Conservation (phyloP, 2,888 invertebrate genomes). For the Heteromyza rotundicornis region DNA sequence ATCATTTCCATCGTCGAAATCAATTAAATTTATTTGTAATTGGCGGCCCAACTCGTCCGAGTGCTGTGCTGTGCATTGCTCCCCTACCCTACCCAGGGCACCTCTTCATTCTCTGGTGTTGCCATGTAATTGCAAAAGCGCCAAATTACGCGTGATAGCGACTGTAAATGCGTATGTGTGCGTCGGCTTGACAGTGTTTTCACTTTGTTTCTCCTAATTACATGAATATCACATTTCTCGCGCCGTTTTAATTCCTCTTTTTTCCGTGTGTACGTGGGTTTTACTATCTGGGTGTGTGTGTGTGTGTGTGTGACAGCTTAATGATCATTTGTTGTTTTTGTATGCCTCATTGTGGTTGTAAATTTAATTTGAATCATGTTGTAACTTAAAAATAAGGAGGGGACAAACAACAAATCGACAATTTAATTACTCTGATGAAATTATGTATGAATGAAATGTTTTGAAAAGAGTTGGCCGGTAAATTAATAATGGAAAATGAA, state of each 20-base stretch:
- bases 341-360: neutral
- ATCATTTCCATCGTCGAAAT: constrained; percentile 2
- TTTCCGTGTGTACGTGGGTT: neutral
- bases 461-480: too few relatives aligned
- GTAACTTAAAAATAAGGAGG: too few relatives aligned
- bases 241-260: neutral
- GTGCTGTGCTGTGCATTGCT: too few relatives aligned
- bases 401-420: too few relatives aligned
- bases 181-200: constrained; percentile 21
- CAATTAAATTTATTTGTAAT: constrained; percentile 1
- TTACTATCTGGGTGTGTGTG: too few relatives aligned
- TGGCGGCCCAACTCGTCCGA: too few relatives aligned
- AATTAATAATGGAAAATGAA: too few relatives aligned
- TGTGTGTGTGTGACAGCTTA: too few relatives aligned
- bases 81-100: too few relatives aligned
- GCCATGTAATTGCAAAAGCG: constrained; percentile 3
- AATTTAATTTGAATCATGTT: too few relatives aligned
- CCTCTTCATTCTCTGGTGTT: constrained; percentile 10
- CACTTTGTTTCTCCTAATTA: constrained; percentile 15
- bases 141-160: neutral
- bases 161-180: constrained; percentile 8
- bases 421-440: too few relatives aligned
- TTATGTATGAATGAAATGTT: too few relatives aligned
- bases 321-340: neutral
- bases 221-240: neutral